Base-by-base conservation (phyloP, 2,888 invertebrate genomes). In the Taenaris catops region DNA sequence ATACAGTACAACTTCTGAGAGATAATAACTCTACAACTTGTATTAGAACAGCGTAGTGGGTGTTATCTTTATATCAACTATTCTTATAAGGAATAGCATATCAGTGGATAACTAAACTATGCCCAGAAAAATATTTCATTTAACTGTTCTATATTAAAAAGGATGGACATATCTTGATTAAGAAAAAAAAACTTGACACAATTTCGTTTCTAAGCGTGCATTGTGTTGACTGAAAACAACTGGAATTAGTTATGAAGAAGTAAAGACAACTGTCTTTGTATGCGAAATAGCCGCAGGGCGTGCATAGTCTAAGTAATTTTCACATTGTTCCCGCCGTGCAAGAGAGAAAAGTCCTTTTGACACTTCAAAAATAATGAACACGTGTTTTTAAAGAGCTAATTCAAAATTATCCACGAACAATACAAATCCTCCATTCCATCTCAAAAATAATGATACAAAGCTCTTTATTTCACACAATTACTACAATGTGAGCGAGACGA, bases 391-490 rank as follows among this genome's bases (percentile, higher is more conserved):
- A 36, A 24, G 46, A 48, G 46, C 51, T 54, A 51, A 54, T 53
- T 47, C 44, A 49, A 51, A 54, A 54, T 54, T 52, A 54, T 50
- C 53, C 44, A 41, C 48, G 48, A 51, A 55, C 57, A 57, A 55
- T 55, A 48, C 48, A 34, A 40, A 46, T 49, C 42, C 55, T 44
- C 33, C 44, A 46, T 37, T 48, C 44, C 38, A 42, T 49, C 57
- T 57, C 64, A 67, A 70, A 70, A 79, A 75, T 71, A 72, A 76
- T 72, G 67, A 73, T 65, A 73, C 74, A 68, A 69, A 73, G 68
- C 76, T 69, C 71, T 78, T 76, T 75, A 76, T 74, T 79, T 76
- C 74, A 68, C 73, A 78, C 79, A 79, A 79, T 79, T 80, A 76
- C 70, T 56, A 59, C 67, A 59, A 71, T 71, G 60, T 64, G 69